Conservation (phyloP, 2,113 vertebrate genomes). For the Pycnonotus jocosus region DNA sequence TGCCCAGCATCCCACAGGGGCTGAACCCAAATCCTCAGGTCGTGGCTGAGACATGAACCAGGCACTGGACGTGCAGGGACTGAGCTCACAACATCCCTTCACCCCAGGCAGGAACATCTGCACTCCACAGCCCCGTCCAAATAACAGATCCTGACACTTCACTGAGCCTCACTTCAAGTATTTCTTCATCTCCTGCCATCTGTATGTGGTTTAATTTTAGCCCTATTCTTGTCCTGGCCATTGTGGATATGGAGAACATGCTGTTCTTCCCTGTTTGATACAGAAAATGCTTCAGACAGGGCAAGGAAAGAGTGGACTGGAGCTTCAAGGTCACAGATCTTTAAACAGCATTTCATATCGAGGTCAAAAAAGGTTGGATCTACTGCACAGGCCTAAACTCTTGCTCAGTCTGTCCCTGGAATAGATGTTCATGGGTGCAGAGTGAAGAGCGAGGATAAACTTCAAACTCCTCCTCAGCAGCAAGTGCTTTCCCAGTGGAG, state of each 20-base stretch:
- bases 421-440: background rate
- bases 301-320: background rate
- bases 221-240: background rate
- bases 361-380: background rate
- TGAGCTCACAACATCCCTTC: background rate
- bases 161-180: background rate
- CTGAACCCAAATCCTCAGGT: background rate
- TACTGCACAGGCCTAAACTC: background rate
- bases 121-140: background rate
- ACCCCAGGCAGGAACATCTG: constrained; percentile 6
- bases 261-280: background rate
- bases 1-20: background rate
- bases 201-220: constrained; percentile 22
- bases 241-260: background rate
- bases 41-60: background rate
- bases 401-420: background rate
- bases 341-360: background rate
- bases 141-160: background rate
- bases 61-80: background rate
- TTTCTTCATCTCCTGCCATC: background rate
- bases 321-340: background rate
- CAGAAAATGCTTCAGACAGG: background rate
- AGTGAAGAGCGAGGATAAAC: background rate
- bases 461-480: background rate
- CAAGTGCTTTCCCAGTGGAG: background rate